phyloP scores from a whole-genome alignment of 30 jellyfish, hydroid and myxozoan species.

The Aurelia aurita complex sp. Pacific region DNA sequence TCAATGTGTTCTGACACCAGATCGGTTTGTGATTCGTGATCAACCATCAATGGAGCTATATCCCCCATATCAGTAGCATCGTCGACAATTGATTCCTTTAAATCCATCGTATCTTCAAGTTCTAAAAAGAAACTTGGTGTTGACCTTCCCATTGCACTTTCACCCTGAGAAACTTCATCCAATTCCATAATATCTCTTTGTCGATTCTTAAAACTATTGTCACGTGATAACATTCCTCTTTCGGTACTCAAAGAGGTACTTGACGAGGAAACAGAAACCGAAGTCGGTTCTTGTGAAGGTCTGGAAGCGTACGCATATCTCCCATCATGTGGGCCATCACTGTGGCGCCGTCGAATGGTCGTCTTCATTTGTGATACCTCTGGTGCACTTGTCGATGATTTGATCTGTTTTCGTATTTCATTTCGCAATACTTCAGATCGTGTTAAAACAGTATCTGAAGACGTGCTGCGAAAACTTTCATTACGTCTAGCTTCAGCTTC shows the following conservation, averaged over 20 bases:
- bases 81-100: constrained; percentile 46
- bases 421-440: constrained; percentile 38
- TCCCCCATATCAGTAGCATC: constrained; percentile 21
- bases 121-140: constrained; percentile 46
- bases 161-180: constrained; percentile 50
- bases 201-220: constrained; percentile 54
- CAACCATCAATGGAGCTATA: constrained; percentile 15
- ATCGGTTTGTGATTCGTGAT: constrained; percentile 58
- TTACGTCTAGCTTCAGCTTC: constrained; percentile 36
- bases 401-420: constrained; percentile 27
- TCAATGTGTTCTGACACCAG: neutral
- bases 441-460: constrained; percentile 68
- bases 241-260: constrained; percentile 66
- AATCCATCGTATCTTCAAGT: constrained; percentile 47
- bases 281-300: constrained; percentile 23
- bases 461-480: constrained; percentile 76
- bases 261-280: constrained; percentile 57
- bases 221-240: constrained; percentile 56
- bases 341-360: constrained; percentile 28
- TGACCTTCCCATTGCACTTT: constrained; percentile 43
- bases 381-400: constrained; percentile 74
- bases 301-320: constrained; percentile 22
- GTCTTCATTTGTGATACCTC: constrained; percentile 28
- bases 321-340: constrained; percentile 47
- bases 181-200: constrained; percentile 46